These are phyloP conservation scores for Triplophysa tibetana DNA, from an alignment of 2,113 vertebrate species.

Conservation along the genomic window DNA sequence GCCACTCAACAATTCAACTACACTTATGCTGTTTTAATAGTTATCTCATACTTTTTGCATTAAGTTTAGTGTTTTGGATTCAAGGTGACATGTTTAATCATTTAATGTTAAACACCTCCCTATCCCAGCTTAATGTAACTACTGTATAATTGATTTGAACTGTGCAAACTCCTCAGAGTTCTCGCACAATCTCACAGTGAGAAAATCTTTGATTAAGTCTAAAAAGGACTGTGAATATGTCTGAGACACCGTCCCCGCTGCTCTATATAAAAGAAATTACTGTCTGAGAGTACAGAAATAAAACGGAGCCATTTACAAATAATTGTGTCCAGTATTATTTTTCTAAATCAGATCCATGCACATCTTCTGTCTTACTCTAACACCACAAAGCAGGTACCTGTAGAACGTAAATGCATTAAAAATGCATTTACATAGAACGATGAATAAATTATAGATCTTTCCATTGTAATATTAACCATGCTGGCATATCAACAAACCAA, in stretches of 20 bases:
- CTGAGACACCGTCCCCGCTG: not conserved
- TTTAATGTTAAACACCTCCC: no score
- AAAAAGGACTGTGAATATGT: not conserved
- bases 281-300: not conserved
- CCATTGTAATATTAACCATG: not conserved
- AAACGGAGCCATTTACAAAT: not conserved
- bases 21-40: not conserved
- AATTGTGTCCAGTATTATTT: no score
- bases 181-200: not conserved
- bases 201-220: not conserved
- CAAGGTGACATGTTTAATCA: not conserved
- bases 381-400: no score
- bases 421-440: not conserved
- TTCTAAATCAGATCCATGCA: no score
- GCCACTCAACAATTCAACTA: not conserved
- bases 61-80: not conserved
- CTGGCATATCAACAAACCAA: not conserved
- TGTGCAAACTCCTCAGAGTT: conserved; percentile 1
- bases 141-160: not conserved
- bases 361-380: no score
- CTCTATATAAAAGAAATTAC: not conserved
- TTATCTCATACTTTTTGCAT: not conserved
- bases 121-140: no score
- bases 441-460: not conserved
- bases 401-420: no score